Base-by-base conservation (phyloP, 2,888 invertebrate genomes). In the Ditula angustiorana region DNA sequence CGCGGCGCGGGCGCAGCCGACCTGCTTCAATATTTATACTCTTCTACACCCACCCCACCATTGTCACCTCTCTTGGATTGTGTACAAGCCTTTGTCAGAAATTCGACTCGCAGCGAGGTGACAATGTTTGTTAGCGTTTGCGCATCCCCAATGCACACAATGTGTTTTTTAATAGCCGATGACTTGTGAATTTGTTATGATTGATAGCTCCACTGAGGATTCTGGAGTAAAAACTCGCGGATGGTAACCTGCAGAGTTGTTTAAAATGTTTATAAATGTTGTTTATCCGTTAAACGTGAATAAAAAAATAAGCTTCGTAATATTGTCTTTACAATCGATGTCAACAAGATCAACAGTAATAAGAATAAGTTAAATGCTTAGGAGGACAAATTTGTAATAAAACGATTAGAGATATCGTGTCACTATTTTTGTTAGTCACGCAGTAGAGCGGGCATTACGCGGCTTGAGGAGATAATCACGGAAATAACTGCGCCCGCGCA, bases 151-250 rank as follows among this genome's bases (percentile, higher is more conserved):
- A 87, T 75, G 77, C 80, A 82, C 78, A 91, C 90, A 90, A 90
- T 88, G 79, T 69, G 73, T 86, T 90, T 90, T 90, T 90, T 88
- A 85, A 88, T 78, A 87, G 79, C 76, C 88, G 92, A 92, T 92
- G 92, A 92, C 92, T 92, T 87, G 92, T 92, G 92, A 92, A 92
- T 91, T 92, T 91, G 87, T 87, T 85, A 79, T 91, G 92, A 92
- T 92, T 80, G 92, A 92, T 92, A 75, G 83, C 79, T 79, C 83
- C 79, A 74, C 72, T 69, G 78, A 81, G 83, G 73, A 73, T 75
- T 71, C 61, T 67, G 62, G 58, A 44, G 57, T 61, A 82, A 83
- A 84, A 85, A 80, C 77, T 77, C 79, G 80, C 74, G 73, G 78
- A 87, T 78, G 74, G 77, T 76, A 80, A 82, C 83, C 81, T 84